Conservation (phyloP, 2,888 invertebrate species). For the Horisme vitalbata region DNA sequence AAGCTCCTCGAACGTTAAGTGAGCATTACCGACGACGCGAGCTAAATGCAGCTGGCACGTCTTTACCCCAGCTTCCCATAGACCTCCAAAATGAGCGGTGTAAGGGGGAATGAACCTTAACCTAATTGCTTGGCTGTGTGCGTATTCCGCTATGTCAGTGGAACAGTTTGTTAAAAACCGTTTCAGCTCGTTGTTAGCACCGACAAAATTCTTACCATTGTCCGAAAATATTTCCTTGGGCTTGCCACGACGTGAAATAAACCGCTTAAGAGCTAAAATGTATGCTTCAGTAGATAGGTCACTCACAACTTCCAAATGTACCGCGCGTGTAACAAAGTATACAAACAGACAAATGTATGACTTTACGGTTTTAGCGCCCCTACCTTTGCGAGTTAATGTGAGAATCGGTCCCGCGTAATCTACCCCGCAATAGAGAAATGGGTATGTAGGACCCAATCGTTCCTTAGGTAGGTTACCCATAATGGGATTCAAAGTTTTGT, state of each 20-base stretch:
- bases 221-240: conserved; percentile 30
- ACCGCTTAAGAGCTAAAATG: conserved; percentile 30
- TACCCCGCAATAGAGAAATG: conserved; percentile 5
- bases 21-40: too few species aligned
- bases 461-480: neutral
- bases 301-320: conserved; percentile 31
- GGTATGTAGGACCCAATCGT: neutral
- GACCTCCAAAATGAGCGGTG: too few species aligned
- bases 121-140: too few species aligned
- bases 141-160: too few species aligned
- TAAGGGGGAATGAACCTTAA: too few species aligned
- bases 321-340: conserved; percentile 3
- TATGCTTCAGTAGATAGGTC: conserved; percentile 31
- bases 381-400: conserved; percentile 10
- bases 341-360: neutral
- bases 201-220: conserved; percentile 32
- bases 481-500: neutral
- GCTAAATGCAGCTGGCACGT: too few species aligned
- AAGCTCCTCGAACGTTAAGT: too few species aligned
- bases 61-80: too few species aligned
- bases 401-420: conserved; percentile 3
- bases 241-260: conserved; percentile 30
- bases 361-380: conserved; percentile 29
- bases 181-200: too few species aligned
- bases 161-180: too few species aligned